Base-by-base conservation (phyloP, 2,888 invertebrate genomes). In the Linyphia triangularis region DNA sequence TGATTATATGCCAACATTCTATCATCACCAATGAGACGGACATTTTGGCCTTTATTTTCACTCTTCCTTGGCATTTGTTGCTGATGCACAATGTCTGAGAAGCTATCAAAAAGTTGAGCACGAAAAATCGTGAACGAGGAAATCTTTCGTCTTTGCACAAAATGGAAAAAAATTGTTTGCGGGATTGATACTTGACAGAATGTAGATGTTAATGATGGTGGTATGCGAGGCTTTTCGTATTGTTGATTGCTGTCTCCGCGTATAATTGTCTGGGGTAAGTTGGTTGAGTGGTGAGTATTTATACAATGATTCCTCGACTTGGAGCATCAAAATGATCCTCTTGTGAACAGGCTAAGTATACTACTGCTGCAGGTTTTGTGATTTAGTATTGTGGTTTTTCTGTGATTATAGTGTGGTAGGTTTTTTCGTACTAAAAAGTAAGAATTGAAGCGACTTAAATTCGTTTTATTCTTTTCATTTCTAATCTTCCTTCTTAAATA, bases 1-100 rank as follows among this genome's bases (percentile, higher is more conserved):
- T 79, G 85, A 85, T 85, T 78, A 85, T 79, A 61, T 72, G 85
- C 85, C 85, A 79, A 43, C 61, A 43, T 61, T 67, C 85, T 85
- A 79, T 78, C 85, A 85, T 79, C 79, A 57, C 85, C 69, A 61
- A 77, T 70, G 65, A 85, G 77, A 69, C 67, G 51, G 51, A n/a
- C n/a, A 51, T 51, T 51, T 51, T 6, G n/a, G n/a, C n/a, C 51
- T 51, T 51, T n/a, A 51, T 51, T 51, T 16, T 13, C 51, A 13
- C 13, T 51, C 51, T 51, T 13, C n/a, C 16, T n/a, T n/a, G 51
- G 26, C 51, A 43, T 70, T 79, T 85, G 85, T 57, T 40, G 82
- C n/a, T 40, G 61, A 13, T 37, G 70, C 26, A 59, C 82, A 72
- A 72, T 72, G 69, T 37, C 40, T 43, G 59, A 57, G 61, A 70